Evolutionary conservation across 2,888 invertebrate species (phyloP).

Genomic region (Machimus rusticus): DNA sequence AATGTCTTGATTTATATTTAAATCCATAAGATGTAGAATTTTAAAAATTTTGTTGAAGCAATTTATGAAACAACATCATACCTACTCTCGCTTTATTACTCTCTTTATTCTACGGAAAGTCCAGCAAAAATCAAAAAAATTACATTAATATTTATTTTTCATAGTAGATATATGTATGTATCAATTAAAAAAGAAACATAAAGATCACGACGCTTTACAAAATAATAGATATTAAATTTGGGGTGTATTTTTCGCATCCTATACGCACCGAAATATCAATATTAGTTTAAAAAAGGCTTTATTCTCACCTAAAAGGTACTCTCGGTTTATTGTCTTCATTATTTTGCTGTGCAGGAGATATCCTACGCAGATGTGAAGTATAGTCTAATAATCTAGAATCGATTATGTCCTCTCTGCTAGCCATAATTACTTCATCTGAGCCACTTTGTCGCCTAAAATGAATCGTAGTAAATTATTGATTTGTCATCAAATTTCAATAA

Average conservation of each 20-base stretch:
- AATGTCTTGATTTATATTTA: no score
- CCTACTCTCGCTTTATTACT: slow-evolving; percentile 41
- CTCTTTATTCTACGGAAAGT: slow-evolving; percentile 8
- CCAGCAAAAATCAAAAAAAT: not conserved
- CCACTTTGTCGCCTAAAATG: not conserved
- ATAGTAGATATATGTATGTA: not conserved
- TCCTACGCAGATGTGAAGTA: slow-evolving; percentile 29
- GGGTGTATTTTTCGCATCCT: not conserved
- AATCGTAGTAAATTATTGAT: not conserved
- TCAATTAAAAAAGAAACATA: not conserved
- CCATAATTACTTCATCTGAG: slow-evolving; percentile 19
- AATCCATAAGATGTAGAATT: not conserved
- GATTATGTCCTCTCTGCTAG: slow-evolving; percentile 45
- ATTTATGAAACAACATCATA: slow-evolving; percentile 18
- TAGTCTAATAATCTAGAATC: slow-evolving; percentile 31
- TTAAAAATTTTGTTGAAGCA: not conserved
- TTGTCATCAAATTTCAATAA: not conserved
- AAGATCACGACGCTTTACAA: not conserved
- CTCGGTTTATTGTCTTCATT: not conserved
- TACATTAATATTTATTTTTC: not conserved
- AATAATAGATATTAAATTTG: not conserved
- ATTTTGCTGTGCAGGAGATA: not conserved
- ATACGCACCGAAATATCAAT: not conserved
- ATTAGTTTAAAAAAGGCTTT: not conserved
- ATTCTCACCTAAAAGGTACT: slow-evolving; percentile 26